Conservation (phyloP, 1,140 invertebrate genomes). For the Hesperophylax magnus region DNA sequence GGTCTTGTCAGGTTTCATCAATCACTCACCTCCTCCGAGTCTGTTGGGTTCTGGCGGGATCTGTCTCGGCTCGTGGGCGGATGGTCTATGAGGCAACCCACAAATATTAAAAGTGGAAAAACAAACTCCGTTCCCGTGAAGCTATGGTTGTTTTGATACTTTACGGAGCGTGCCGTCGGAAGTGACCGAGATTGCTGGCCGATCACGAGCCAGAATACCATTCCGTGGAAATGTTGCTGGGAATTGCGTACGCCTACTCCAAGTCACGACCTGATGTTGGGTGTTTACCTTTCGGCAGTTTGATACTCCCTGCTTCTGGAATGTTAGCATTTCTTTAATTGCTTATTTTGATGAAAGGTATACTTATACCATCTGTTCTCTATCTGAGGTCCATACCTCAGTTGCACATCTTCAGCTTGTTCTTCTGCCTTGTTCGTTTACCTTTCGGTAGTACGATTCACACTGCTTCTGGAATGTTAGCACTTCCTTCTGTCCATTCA, state of each 20-base stretch:
- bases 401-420: too few relatives aligned
- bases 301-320: neutral
- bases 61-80: neutral
- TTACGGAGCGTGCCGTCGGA: slow-evolving; percentile 39
- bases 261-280: neutral
- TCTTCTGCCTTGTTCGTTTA: too few relatives aligned
- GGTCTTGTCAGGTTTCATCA: slow-evolving; percentile 28
- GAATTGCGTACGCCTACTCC: neutral
- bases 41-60: too few relatives aligned
- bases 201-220: slow-evolving; percentile 37
- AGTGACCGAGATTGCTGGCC: slow-evolving; percentile 38
- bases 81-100: slow-evolving; percentile 38
- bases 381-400: too few relatives aligned
- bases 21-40: slow-evolving; percentile 10
- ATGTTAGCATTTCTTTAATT: neutral
- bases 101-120: slow-evolving; percentile 43
- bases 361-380: too few relatives aligned
- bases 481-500: too few relatives aligned
- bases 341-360: neutral
- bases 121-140: slow-evolving; percentile 39
- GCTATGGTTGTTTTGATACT: slow-evolving; percentile 31
- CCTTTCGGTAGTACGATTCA: too few relatives aligned
- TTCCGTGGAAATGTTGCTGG: neutral
- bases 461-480: too few relatives aligned
- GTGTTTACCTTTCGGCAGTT: slow-evolving; percentile 27